Conservation (phyloP, 53 echinoderm and acorn worm genomes). For the Arbacia lixula region DNA sequence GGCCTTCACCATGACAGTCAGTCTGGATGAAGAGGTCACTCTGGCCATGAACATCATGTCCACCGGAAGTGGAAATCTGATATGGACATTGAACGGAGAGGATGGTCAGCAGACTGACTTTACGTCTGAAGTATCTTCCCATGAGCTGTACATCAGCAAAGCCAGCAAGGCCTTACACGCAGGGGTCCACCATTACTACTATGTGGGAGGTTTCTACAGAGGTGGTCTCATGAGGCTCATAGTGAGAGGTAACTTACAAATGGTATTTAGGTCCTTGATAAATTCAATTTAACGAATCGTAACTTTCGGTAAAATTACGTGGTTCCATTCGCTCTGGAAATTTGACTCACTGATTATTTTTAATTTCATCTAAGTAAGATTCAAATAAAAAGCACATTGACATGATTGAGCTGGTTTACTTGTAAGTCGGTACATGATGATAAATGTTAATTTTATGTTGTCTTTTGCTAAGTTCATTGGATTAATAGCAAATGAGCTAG, state of each 20-base stretch:
- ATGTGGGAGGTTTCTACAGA: neutral
- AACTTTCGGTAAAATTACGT: too few species aligned
- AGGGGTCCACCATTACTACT: slow-evolving; percentile 23
- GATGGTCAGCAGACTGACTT: neutral
- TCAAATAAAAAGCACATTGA: neutral
- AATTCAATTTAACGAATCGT: too few species aligned
- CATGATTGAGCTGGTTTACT: too few species aligned
- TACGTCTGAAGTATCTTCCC: neutral
- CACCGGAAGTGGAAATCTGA: neutral
- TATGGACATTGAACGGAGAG: slow-evolving; percentile 2
- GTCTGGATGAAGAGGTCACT: slow-evolving; percentile 18
- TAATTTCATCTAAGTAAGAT: neutral
- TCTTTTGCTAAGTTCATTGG: too few species aligned
- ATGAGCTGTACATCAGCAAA: slow-evolving; percentile 13
- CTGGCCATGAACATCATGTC: slow-evolving; percentile 1
- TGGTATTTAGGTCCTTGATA: too few species aligned
- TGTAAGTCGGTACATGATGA: too few species aligned
- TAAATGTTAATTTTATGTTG: too few species aligned
- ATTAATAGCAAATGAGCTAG: too few species aligned
- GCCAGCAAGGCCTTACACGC: slow-evolving; percentile 3
- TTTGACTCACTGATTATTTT: too few species aligned
- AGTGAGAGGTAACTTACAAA: slow-evolving; percentile 12
- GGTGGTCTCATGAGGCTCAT: slow-evolving; percentile 16
- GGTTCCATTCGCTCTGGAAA: too few species aligned
- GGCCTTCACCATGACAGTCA: slow-evolving; percentile 19